A percentile compares a stretch with the other conserved stretches of the same genome.
These are phyloP conservation scores for Muraenolepis orangiensis DNA, from an alignment of 2,797 vertebrate genomes.

Conservation along the genomic window DNA sequence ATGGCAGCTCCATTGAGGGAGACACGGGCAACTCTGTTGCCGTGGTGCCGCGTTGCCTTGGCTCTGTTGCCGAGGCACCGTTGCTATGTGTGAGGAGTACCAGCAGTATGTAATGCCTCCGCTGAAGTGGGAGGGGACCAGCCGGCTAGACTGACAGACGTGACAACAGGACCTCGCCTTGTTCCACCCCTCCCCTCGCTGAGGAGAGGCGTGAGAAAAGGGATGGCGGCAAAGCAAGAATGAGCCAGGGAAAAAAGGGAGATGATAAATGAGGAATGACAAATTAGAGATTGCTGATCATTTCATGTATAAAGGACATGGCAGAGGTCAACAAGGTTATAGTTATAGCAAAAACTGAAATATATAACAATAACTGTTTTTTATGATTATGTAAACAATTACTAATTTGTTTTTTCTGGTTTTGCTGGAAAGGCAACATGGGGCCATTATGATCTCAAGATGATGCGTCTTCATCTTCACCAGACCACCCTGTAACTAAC, in stretches of 20 bases:
- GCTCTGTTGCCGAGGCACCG: slow-evolving; percentile 73
- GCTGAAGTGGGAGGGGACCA: slow-evolving; percentile 64
- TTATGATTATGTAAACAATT: slow-evolving; percentile 63
- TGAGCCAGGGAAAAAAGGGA: slow-evolving; percentile 25
- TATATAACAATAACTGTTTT: slow-evolving; percentile 52
- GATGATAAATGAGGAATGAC: background rate
- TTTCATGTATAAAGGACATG: background rate
- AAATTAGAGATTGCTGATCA: background rate
- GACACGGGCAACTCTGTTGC: slow-evolving; percentile 76
- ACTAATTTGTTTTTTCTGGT: slow-evolving; percentile 64
- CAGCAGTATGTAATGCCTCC: slow-evolving; percentile 74
- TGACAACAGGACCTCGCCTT: slow-evolving; percentile 72
- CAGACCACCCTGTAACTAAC: background rate
- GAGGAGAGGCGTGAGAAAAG: slow-evolving; percentile 54
- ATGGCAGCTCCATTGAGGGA: slow-evolving; percentile 77
- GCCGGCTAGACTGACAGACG: slow-evolving; percentile 67
- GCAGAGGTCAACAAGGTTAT: background rate
- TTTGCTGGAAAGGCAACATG: background rate
- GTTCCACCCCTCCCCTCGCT: slow-evolving; percentile 49
- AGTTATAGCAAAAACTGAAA: slow-evolving; percentile 1
- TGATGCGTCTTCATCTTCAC: background rate
- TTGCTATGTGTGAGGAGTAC: slow-evolving; percentile 72
- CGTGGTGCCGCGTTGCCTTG: slow-evolving; percentile 71
- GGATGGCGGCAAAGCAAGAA: slow-evolving; percentile 50
- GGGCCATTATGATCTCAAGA: background rate